Percentiles rank a stretch among this genome's conserved stretches.
Conservation (phyloP, 2,888 invertebrate genomes). For the Diaprepes abbreviatus region DNA sequence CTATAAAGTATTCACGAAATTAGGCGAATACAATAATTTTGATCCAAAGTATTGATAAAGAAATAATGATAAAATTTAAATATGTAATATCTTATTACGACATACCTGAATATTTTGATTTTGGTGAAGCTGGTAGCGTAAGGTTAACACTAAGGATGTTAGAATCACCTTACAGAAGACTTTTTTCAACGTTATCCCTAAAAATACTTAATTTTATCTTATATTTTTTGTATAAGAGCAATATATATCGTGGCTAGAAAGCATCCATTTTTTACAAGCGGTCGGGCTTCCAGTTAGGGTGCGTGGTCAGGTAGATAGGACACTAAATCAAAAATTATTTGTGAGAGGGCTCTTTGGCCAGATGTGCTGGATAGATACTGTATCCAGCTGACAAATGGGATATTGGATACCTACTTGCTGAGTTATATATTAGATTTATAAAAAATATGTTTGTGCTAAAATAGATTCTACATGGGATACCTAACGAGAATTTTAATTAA, state of each 20-base stretch:
- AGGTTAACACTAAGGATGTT: no score
- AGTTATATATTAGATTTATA: slow-evolving; percentile 20
- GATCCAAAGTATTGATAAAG: no score
- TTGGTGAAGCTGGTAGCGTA: no score
- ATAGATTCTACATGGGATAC: not conserved
- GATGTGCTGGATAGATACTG: slow-evolving; percentile 50
- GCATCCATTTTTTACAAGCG: slow-evolving; percentile 45
- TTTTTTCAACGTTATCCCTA: no score
- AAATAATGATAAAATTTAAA: no score
- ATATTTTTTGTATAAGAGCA: slow-evolving; percentile 12
- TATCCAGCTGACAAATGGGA: slow-evolving; percentile 43
- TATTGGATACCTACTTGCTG: slow-evolving; percentile 42
- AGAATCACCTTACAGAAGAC: no score
- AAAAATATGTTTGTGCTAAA: not conserved
- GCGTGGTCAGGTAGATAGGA: slow-evolving; percentile 58
- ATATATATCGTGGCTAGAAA: slow-evolving; percentile 35
- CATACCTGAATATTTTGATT: no score
- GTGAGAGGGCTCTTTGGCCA: slow-evolving; percentile 42
- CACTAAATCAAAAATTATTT: slow-evolving; percentile 57
- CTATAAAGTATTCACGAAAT: no score
- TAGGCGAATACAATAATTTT: no score
- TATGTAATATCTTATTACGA: no score
- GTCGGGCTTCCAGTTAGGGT: slow-evolving; percentile 51
- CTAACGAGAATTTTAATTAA: not conserved
- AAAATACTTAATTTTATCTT: not conserved